Conservation (phyloP, 2,888 invertebrate species). For the Drosophila macrospina region DNA sequence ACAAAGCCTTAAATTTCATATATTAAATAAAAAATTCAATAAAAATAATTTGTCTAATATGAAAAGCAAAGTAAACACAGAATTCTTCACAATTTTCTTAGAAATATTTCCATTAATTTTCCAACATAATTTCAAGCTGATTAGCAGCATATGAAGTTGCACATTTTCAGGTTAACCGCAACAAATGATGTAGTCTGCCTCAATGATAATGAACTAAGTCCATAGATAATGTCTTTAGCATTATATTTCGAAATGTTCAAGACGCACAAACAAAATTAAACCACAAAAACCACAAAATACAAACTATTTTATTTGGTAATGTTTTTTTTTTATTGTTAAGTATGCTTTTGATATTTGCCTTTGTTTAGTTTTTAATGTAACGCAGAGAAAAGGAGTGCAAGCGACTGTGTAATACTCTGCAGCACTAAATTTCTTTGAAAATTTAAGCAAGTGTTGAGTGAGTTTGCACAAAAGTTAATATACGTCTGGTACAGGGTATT, state of each 20-base stretch:
- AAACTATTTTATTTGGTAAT: slow-evolving; percentile 29
- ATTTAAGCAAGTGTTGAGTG: too few species aligned
- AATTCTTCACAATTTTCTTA: not conserved
- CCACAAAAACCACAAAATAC: slow-evolving; percentile 49
- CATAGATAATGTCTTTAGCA: slow-evolving; percentile 18
- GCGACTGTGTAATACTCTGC: not conserved
- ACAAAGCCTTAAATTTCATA: too few species aligned
- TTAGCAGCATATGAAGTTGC: slow-evolving; percentile 28
- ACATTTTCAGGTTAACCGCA: slow-evolving; percentile 36
- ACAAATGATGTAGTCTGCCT: slow-evolving; percentile 22
- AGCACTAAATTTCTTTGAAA: too few species aligned
- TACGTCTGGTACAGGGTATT: too few species aligned
- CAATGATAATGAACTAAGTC: slow-evolving; percentile 8
- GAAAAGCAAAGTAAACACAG: not conserved
- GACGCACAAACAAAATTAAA: slow-evolving; percentile 31
- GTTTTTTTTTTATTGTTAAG: slow-evolving; percentile 26
- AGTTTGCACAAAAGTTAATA: too few species aligned
- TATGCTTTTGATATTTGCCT: slow-evolving; percentile 33
- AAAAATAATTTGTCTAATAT: not conserved
- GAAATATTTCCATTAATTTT: slow-evolving; percentile 12
- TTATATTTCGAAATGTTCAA: slow-evolving; percentile 17
- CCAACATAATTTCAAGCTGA: slow-evolving; percentile 10
- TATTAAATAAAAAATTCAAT: too few species aligned
- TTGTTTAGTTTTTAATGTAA: slow-evolving; percentile 38
- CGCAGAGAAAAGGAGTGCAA: too few species aligned